Conservation (phyloP, 2,797 vertebrate species). For the Discoglossus pictus region DNA sequence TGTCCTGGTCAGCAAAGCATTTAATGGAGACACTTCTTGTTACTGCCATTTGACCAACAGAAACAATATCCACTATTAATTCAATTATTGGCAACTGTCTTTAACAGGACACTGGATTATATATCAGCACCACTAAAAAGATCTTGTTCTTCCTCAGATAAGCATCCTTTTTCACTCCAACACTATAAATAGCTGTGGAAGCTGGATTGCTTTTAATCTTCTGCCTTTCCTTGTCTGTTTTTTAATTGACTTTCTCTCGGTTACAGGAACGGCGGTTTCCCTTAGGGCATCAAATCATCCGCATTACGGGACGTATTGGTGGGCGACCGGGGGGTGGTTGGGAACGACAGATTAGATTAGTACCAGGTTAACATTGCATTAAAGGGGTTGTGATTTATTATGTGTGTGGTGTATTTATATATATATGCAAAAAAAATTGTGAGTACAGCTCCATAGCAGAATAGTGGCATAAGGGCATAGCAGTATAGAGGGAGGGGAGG, state of each 20-base stretch:
- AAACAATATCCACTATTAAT: background rate
- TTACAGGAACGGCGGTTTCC: slow-evolving; percentile 52
- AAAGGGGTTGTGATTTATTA: no score
- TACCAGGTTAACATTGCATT: background rate
- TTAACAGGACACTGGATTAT: background rate
- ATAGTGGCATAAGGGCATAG: no score
- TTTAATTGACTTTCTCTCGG: slow-evolving; percentile 36
- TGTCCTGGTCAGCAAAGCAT: background rate
- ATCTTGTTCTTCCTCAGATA: slow-evolving; percentile 1
- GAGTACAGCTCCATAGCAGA: no score
- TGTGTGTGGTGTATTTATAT: no score
- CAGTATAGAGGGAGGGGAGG: no score
- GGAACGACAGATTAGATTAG: slow-evolving; percentile 15
- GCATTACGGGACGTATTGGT: slow-evolving; percentile 3
- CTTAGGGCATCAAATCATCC: slow-evolving; percentile 36
- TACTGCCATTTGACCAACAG: background rate
- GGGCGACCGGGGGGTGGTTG: background rate
- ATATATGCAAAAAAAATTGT: no score
- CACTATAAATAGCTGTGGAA: slow-evolving; percentile 28
- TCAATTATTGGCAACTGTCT: slow-evolving; percentile 4
- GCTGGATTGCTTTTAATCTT: slow-evolving; percentile 28
- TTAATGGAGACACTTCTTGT: slow-evolving; percentile 19
- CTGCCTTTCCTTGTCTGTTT: slow-evolving; percentile 32
- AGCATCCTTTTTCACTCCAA: background rate
- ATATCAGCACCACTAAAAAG: slow-evolving; percentile 4